These are phyloP conservation scores for Bufo bufo DNA, from an alignment of 2,113 vertebrate genomes.

Conservation along the genomic window DNA sequence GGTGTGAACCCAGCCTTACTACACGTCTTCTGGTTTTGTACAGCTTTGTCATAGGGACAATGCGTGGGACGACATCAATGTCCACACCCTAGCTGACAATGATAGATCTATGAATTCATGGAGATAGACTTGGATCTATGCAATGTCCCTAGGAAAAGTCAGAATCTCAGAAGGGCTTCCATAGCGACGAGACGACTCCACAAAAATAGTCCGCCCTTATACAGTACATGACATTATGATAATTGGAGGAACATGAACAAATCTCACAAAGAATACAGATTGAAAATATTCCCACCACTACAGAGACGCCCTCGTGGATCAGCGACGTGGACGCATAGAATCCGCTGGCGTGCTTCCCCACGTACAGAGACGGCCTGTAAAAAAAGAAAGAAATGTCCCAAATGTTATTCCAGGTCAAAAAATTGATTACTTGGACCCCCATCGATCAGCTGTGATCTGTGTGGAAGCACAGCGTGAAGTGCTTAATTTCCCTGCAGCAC, in stretches of 20 bases:
- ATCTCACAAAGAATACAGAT: neutral
- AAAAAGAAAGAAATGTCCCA: neutral
- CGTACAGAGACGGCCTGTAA: constrained; percentile 86
- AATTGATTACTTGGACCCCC: neutral
- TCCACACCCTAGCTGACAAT: neutral
- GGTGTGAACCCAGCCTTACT: no score
- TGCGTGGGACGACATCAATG: neutral
- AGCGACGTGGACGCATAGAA: constrained; percentile 91
- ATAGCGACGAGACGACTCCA: no score
- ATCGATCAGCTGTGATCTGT: neutral
- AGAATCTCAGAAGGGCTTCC: neutral
- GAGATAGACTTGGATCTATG: neutral
- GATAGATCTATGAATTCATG: neutral
- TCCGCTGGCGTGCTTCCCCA: constrained; percentile 85
- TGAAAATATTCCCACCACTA: constrained; percentile 71
- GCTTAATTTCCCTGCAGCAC: neutral
- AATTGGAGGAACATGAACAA: neutral
- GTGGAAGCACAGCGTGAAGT: neutral
- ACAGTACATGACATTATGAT: no score
- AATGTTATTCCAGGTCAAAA: neutral
- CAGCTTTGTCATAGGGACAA: no score
- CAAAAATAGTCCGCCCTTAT: no score
- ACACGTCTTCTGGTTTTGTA: no score
- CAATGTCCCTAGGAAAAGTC: neutral
- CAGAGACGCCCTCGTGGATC: constrained; percentile 87